Evolutionary conservation across 2,113 vertebrate genomes (phyloP), one percentile per base, ranked within the genome.

Genomic region (Dipodomys stephensi): DNA sequence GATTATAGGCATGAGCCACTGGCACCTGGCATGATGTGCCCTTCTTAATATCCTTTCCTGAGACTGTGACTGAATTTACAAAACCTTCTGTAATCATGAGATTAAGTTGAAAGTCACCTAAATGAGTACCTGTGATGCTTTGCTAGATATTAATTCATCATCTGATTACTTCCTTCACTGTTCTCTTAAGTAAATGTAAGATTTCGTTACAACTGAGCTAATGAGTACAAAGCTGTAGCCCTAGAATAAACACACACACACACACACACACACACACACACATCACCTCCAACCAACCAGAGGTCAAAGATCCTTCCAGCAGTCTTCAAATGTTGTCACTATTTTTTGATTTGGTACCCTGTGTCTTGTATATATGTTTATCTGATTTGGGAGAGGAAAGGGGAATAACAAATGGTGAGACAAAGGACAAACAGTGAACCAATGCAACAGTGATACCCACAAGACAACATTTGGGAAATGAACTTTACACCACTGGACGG

Each of bases 281-380:
- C 35, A 39, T 4, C 35, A 39, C 35, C 35, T 39, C 35, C 16
- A 77, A 83, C 11, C 30, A 53, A 83, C 44, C 8, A 81, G 19
- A 84, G 84, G 28, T 65, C 81, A 87, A 69, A 79, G 2, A 8
- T 62, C 20, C 64, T 94, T 84, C 84, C 73, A 95, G 71, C 1
- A 39, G 35, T 90, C 78, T 94, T 86, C 49, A 73, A 9, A 78
- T 39, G 35, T 39, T 39, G 35, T 39, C 35, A 39, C 35, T 39
- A 39, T 39, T 39, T 39, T 39, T 39, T 39, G 35, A 39, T 39
- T 39, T 39, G 35, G 35, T 39, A 39, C 3, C 4, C 35, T 39
- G 35, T 39, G 35, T 39, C 35, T 39, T 39, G 35, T 39, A 39
- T 39, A 39, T 39, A 39, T 39, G 35, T 39, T 39, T 39, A 39